Base-by-base conservation (phyloP, 2,797 vertebrate genomes). In the Cynopterus sphinx region DNA sequence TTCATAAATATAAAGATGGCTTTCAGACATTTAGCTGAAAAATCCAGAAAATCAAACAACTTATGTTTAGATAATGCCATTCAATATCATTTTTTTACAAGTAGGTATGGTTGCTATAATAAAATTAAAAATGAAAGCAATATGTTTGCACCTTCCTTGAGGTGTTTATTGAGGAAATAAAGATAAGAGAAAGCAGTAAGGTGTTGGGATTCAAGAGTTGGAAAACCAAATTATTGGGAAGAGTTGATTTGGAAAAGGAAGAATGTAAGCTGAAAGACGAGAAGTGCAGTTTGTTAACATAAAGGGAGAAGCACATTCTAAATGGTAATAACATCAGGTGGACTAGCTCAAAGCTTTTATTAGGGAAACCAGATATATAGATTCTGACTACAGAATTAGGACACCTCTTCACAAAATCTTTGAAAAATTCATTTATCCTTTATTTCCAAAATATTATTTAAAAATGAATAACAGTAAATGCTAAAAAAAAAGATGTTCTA, bases 21-120 rank as follows among this genome's bases (percentile, higher is more conserved):
- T 68, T 94, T 95, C 41, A 95, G 26, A 81, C 21, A 55, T 79
- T 96, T 85, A 68, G 21, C 28, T 74, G 59, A 61, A 74, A 90
- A 83, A n/a, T 4, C 6, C 55, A 65, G 16, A 59, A 88, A 85
- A 75, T 41, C 65, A 82, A 68, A 73, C 24, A 86, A 67, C 7
- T 91, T 31, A 12, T 24, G 88, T 86, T 89, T 73, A 87, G 59
- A 74, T 87, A 49, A 73, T 41, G 1, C 26, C 4, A 46, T 53
- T 91, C 43, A 49, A 6, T 57, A 75, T 65, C 11, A 31, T 74
- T 77, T 41, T 26, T 43, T 74, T 88, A 9, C 36, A 75, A 70
- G 17, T 46, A n/a, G 59, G 3, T 10, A 15, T 85, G 10, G 0
- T 22, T 75, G 55, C 53, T 86, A 24, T 61, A 39, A 33, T 78